Conservation (phyloP, 2,888 invertebrate genomes). For the Hesperia comma region DNA sequence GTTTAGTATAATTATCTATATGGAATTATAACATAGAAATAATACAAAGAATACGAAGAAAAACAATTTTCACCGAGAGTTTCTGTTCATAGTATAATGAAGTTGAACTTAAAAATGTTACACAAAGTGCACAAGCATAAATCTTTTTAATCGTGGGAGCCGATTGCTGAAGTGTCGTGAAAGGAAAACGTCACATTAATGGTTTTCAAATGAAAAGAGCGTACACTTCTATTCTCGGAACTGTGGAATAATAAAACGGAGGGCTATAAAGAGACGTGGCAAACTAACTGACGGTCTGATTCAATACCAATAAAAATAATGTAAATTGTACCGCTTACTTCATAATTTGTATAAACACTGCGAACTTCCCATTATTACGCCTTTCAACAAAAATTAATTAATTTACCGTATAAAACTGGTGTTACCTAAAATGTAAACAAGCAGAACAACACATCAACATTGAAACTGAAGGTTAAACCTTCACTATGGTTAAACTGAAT, state of each 20-base stretch:
- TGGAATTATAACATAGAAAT: too few relatives aligned
- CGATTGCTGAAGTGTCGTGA: neutral
- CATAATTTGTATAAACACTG: too few relatives aligned
- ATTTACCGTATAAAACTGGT: too few relatives aligned
- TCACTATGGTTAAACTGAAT: too few relatives aligned
- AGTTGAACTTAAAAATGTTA: neutral
- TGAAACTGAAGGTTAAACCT: too few relatives aligned
- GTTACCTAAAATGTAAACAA: too few relatives aligned
- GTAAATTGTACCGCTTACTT: neutral
- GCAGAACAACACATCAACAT: too few relatives aligned
- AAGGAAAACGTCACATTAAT: constrained; percentile 2
- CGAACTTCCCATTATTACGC: too few relatives aligned
- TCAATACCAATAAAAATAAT: neutral
- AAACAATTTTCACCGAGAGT: neutral
- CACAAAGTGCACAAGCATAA: neutral
- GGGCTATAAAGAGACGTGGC: neutral
- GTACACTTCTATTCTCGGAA: neutral
- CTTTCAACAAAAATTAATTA: too few relatives aligned
- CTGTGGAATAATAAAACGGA: constrained; percentile 1
- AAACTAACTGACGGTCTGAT: neutral
- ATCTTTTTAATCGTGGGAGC: neutral
- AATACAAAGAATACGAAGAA: neutral
- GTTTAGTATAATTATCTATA: too few relatives aligned
- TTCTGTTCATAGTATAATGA: neutral
- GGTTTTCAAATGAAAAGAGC: constrained; percentile 4